Conservation (phyloP, 2,113 vertebrate species). For the Zosterops borbonicus region DNA sequence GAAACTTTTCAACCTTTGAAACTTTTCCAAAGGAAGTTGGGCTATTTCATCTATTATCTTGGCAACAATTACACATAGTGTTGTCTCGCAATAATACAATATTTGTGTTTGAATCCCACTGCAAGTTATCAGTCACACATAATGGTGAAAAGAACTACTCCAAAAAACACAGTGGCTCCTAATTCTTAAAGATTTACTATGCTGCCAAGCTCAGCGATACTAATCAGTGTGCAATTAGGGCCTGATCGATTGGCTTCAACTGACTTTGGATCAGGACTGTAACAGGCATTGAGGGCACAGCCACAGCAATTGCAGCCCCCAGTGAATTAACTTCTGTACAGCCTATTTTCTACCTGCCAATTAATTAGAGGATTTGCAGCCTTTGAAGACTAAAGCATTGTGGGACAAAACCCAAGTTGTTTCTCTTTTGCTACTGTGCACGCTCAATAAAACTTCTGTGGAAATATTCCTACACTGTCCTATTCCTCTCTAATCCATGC, state of each 20-base stretch:
- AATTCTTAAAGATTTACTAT: slow-evolving; percentile 58
- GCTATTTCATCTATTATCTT: slow-evolving; percentile 63
- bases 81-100: slow-evolving; percentile 15
- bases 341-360: slow-evolving; percentile 48
- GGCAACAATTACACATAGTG: slow-evolving; percentile 39
- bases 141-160: slow-evolving; percentile 38
- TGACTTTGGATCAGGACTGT: slow-evolving; percentile 57
- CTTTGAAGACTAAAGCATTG: slow-evolving; percentile 18
- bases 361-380: slow-evolving; percentile 34
- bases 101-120: slow-evolving; percentile 50
- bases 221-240: slow-evolving; percentile 62
- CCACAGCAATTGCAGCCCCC: not conserved
- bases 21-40: slow-evolving; percentile 64
- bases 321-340: slow-evolving; percentile 40
- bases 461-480: not conserved
- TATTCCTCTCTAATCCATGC: not conserved
- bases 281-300: slow-evolving; percentile 34
- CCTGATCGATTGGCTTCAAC: slow-evolving; percentile 55
- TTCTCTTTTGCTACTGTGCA: not conserved
- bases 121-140: slow-evolving; percentile 21
- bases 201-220: slow-evolving; percentile 44
- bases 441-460: not conserved
- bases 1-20: slow-evolving; percentile 71
- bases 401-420: not conserved
- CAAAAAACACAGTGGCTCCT: slow-evolving; percentile 32